phyloP scores from a whole-genome alignment of 2,113 vertebrate genomes.

The Prietella phreatophila region DNA sequence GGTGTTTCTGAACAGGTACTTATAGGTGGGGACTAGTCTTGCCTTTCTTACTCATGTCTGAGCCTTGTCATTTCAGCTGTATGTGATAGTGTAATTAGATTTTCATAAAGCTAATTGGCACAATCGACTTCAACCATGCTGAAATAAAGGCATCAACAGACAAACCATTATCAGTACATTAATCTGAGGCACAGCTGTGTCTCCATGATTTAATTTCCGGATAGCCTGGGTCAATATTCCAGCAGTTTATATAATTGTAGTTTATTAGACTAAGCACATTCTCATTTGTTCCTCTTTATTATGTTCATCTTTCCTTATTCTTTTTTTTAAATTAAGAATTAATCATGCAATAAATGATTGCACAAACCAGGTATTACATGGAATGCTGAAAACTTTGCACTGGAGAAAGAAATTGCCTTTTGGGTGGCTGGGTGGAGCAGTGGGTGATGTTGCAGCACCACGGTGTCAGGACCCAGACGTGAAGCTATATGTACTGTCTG shows the following conservation, averaged over 20 bases:
- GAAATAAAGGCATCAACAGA: background rate
- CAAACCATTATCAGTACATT: background rate
- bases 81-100: background rate
- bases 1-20: background rate
- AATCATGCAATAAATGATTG: background rate
- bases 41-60: background rate
- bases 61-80: background rate
- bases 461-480: background rate
- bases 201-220: background rate
- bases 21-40: background rate
- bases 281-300: background rate
- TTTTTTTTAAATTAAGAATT: too few species aligned
- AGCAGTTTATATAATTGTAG: background rate
- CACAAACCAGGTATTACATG: background rate
- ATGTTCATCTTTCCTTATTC: too few species aligned
- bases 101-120: background rate
- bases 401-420: background rate
- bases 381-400: background rate
- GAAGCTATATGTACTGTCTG: background rate
- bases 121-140: background rate
- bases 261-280: background rate
- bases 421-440: background rate
- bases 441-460: background rate
- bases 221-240: background rate
- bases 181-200: background rate